Evolutionary conservation across 30 jellyfish, hydroid and myxozoan species (phyloP).

Genomic region (Clytia hemisphaerica): DNA sequence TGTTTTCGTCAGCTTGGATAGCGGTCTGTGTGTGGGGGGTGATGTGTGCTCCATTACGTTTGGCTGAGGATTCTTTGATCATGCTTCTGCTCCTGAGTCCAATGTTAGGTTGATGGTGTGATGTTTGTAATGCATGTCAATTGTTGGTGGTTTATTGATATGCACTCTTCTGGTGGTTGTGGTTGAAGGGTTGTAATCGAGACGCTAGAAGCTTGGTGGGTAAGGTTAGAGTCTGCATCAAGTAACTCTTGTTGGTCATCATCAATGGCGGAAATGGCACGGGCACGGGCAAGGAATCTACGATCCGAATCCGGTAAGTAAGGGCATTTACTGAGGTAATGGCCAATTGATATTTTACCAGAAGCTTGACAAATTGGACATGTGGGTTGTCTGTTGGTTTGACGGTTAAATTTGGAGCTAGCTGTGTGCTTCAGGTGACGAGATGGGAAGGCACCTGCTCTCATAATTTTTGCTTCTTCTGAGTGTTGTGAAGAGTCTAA

Average conservation of each 20-base stretch:
- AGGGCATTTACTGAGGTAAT: constrained; percentile 17
- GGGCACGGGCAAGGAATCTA: constrained; percentile 9
- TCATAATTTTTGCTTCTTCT: background rate
- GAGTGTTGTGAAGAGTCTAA: background rate
- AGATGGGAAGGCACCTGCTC: background rate
- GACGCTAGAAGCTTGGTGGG: background rate
- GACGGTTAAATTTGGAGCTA: background rate
- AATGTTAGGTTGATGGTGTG: background rate
- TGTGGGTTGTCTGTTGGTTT: too few relatives aligned
- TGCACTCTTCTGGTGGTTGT: background rate
- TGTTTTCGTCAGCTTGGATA: background rate
- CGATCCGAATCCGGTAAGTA: background rate
- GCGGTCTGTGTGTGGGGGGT: background rate
- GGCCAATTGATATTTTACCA: background rate
- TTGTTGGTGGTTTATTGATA: background rate
- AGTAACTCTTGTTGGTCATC: too few relatives aligned
- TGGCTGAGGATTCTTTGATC: background rate
- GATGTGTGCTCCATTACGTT: background rate
- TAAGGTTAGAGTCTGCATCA: background rate
- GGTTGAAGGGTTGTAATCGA: background rate
- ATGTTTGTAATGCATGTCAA: background rate
- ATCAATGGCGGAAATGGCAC: constrained; percentile 1
- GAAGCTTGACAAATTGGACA: constrained; percentile 2
- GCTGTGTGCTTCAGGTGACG: background rate
- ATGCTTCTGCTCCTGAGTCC: background rate